Evolutionary conservation across 2,797 vertebrate genomes (phyloP), one percentile per base, ranked within the genome.

Genomic region (Sciurus vulgaris): DNA sequence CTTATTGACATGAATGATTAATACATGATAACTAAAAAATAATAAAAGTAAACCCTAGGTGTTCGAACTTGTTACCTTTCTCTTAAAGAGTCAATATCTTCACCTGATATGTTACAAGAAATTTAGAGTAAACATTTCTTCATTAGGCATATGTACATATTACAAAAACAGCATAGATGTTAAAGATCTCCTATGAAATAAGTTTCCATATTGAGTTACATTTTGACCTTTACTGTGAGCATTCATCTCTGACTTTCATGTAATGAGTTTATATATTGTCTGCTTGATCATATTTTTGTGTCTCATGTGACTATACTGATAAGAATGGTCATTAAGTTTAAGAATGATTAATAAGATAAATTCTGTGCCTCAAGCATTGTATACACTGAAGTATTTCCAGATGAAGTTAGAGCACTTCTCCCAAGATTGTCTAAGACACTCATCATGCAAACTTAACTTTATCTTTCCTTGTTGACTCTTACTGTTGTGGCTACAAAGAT

Each of bases 191-290:
- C 38, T 69, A n/a, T 63, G n/a, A 76, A 85, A 77, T 73, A 38
- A 1, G 24, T 87, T 51, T 14, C 33, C 35, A 81, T 72, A 76
- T 26, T n/a, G 1, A 93, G 22, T 88, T 35, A 51, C 70, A 28
- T 63, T 10, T 78, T 86, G 76, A 20, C 24, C 73, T 93, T 41
- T 24, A 44, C 11, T 78, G 35, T 82, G 35, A 56, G 2, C 7
- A 74, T 96, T 95, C 47, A 78, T 38, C 24, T 83, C 61, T 82
- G 30, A 63, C 14, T 90, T 83, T 84, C 73, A 22, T 33, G 18
- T 67, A 41, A 86, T 54, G 3, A 20, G 14, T 78, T 89, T 93
- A 10, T 38, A 11, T 33, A 72, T 41, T 81, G 15, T 76, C 44
- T 65, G 17, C 30, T 86, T 91, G 61, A 61, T 67, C 38, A 44